phyloP scores from a whole-genome alignment of 2,797 vertebrate genomes.

The Sciaenops ocellatus region DNA sequence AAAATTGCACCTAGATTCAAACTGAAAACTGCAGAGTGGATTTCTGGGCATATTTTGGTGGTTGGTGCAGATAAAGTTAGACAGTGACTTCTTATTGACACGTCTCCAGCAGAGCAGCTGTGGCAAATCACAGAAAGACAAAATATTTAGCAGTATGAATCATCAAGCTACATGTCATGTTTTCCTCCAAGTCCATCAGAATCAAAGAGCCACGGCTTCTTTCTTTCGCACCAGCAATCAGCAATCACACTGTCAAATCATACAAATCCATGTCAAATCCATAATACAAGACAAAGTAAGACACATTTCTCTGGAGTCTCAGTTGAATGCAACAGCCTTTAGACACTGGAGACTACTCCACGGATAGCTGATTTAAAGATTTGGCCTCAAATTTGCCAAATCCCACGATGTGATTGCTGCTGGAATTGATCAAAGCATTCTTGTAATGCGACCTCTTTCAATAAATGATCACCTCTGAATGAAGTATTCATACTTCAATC shows the following conservation, averaged over 20 bases:
- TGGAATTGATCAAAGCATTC: neutral
- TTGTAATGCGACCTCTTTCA: neutral
- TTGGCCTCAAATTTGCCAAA: neutral
- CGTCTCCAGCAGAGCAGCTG: constrained; percentile 1
- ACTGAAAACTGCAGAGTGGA: constrained; percentile 4
- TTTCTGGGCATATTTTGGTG: neutral
- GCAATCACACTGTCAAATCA: constrained; percentile 20
- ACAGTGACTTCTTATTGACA: neutral
- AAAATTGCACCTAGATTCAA: neutral
- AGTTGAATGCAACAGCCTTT: neutral
- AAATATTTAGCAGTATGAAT: neutral
- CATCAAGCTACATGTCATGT: constrained; percentile 22
- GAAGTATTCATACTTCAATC: neutral
- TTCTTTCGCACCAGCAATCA: constrained; percentile 5
- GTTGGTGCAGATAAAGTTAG: neutral
- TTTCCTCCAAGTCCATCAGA: constrained; percentile 13
- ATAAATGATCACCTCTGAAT: neutral
- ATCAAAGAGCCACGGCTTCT: neutral
- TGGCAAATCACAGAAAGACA: neutral
- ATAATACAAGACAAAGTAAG: constrained; percentile 5
- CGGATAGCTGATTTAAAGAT: neutral
- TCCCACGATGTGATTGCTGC: neutral
- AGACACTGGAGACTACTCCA: neutral
- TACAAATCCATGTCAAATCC: neutral
- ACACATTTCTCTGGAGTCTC: neutral